Conservation (phyloP, 2,113 vertebrate species). For the Progne subis region DNA sequence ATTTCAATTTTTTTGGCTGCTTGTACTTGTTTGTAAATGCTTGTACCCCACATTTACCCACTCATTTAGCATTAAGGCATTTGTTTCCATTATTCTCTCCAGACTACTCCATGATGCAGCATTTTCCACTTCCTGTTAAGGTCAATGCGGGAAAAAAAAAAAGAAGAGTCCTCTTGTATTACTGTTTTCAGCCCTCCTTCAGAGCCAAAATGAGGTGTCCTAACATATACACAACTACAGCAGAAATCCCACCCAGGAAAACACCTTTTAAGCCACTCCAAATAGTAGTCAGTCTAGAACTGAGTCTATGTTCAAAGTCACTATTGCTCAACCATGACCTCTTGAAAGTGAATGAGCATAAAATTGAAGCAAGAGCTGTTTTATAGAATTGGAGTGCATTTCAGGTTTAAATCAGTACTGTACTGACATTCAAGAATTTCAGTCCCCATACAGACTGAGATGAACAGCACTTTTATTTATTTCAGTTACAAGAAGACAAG, state of each 20-base stretch:
- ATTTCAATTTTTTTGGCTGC: not conserved
- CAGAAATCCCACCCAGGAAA: not conserved
- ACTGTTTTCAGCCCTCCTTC: not conserved
- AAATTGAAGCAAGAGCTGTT: not conserved
- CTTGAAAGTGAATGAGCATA: not conserved
- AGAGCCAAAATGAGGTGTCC: not conserved
- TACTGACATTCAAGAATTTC: slow-evolving; percentile 74
- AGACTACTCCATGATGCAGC: not conserved
- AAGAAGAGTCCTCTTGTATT: not conserved
- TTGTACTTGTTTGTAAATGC: not conserved
- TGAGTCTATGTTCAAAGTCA: not conserved
- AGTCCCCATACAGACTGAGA: slow-evolving; percentile 80
- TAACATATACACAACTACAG: not conserved
- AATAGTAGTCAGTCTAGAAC: not conserved
- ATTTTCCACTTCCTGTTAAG: not conserved
- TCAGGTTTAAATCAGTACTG: slow-evolving; percentile 29
- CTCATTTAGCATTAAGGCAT: not conserved
- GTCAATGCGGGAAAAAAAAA: not conserved
- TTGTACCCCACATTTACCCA: not conserved
- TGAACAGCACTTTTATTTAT: slow-evolving; percentile 82
- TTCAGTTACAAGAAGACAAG: slow-evolving; percentile 69
- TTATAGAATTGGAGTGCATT: slow-evolving; percentile 9
- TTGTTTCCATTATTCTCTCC: not conserved
- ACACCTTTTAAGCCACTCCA: not conserved
- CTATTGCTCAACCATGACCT: not conserved